phyloP scores from a whole-genome alignment of 2,113 vertebrate species.

The Hiodon alosoides region DNA sequence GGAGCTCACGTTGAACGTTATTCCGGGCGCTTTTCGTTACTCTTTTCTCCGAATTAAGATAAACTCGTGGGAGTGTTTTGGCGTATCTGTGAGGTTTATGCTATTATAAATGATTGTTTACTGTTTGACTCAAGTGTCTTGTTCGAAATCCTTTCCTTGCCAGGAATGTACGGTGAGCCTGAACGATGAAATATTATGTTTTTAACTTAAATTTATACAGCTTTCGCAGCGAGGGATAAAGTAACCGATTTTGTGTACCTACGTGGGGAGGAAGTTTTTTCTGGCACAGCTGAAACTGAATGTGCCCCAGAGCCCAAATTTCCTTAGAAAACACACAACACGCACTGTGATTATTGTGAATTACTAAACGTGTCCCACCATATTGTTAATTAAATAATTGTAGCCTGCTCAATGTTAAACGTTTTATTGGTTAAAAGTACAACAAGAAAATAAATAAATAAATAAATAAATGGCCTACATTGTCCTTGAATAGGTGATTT shows the following conservation, averaged over 20 bases:
- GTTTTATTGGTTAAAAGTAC: too few relatives aligned
- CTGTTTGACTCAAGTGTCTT: neutral
- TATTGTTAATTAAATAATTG: constrained; percentile 25
- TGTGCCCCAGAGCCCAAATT: constrained; percentile 14
- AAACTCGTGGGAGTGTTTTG: too few relatives aligned
- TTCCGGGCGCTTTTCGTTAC: too few relatives aligned
- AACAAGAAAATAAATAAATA: too few relatives aligned
- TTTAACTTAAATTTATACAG: constrained; percentile 13
- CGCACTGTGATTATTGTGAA: constrained; percentile 33
- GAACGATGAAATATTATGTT: neutral
- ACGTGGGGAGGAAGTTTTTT: too few relatives aligned
- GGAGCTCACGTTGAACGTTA: too few relatives aligned
- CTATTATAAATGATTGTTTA: too few relatives aligned
- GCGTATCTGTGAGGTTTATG: too few relatives aligned
- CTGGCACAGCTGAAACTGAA: constrained; percentile 19
- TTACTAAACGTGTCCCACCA: constrained; percentile 35
- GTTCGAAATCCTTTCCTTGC: neutral
- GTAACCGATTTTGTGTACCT: neutral
- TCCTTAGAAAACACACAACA: constrained; percentile 43
- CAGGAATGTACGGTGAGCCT: neutral
- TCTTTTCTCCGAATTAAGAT: too few relatives aligned
- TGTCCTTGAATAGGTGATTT: neutral
- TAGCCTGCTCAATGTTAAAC: neutral
- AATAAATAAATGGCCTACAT: neutral
- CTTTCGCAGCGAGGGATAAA: constrained; percentile 16